phyloP scores from a whole-genome alignment of 2,113 vertebrate genomes.

The Trichechus manatus region DNA sequence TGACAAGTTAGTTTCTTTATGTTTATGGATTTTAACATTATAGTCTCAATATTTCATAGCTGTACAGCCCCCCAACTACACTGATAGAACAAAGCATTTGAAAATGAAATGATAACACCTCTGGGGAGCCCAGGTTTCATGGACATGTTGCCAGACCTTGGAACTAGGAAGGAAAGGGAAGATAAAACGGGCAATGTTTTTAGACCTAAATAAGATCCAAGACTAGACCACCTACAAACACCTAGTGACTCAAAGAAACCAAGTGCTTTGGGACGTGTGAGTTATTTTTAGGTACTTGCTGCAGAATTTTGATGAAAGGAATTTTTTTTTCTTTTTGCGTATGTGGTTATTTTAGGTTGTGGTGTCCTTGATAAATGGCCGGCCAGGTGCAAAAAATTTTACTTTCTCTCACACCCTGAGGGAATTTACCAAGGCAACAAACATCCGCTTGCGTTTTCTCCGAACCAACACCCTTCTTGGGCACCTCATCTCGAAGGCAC shows the following conservation, averaged over 20 bases:
- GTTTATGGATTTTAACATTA: background rate
- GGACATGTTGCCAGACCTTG: background rate
- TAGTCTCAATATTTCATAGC: background rate
- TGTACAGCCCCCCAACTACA: background rate
- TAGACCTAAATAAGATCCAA: background rate
- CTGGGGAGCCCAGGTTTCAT: background rate
- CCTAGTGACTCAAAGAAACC: background rate
- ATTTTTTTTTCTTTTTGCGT: background rate
- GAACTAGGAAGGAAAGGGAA: background rate
- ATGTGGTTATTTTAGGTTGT: constrained; percentile 89
- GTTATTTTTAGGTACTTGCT: background rate
- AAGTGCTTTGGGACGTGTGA: background rate
- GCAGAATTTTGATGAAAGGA: constrained; percentile 58
- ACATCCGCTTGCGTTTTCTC: constrained; percentile 94
- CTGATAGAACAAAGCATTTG: background rate
- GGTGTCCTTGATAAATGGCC: constrained; percentile 94
- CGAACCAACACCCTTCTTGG: constrained; percentile 95
- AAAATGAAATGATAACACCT: background rate
- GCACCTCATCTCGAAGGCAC: constrained; percentile 95
- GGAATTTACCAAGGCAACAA: constrained; percentile 95
- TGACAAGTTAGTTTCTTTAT: background rate
- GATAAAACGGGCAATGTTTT: background rate
- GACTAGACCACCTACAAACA: background rate
- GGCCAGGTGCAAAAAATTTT: constrained; percentile 93
- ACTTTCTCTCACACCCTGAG: constrained; percentile 90